These are phyloP conservation scores for Glaucopsyche alexis DNA, from an alignment of 2,888 invertebrate species.

Conservation along the genomic window DNA sequence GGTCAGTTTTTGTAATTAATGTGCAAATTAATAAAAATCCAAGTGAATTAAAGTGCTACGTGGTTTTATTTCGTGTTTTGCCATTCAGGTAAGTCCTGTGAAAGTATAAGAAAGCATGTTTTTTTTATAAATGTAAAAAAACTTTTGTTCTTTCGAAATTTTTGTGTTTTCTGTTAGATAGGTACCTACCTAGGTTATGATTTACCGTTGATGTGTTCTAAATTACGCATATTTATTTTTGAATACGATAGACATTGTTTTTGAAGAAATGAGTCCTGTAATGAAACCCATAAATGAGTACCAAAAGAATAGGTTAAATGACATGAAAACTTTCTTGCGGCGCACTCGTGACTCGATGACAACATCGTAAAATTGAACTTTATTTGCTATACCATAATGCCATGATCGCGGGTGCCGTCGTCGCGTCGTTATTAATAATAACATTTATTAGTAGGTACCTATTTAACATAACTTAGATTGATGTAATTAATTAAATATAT, in stretches of 20 bases:
- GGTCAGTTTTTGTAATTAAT: slow-evolving; percentile 25
- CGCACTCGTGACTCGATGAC: too few relatives aligned
- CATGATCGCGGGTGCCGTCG: too few relatives aligned
- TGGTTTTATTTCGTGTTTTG: slow-evolving; percentile 27
- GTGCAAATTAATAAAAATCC: slow-evolving; percentile 30
- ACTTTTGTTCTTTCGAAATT: slow-evolving; percentile 25
- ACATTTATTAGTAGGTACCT: too few relatives aligned
- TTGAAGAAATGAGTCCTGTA: slow-evolving; percentile 25
- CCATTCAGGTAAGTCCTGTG: slow-evolving; percentile 28
- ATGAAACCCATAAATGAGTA: slow-evolving; percentile 23
- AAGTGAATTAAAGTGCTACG: slow-evolving; percentile 30
- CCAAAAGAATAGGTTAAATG: too few relatives aligned
- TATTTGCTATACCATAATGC: too few relatives aligned
- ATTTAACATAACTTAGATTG: too few relatives aligned
- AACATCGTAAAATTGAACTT: too few relatives aligned
- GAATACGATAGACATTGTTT: slow-evolving; percentile 29
- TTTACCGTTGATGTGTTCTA: slow-evolving; percentile 27
- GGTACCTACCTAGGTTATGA: too few relatives aligned
- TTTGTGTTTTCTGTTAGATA: too few relatives aligned
- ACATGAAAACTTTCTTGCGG: too few relatives aligned
- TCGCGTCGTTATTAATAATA: too few relatives aligned
- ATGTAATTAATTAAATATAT: too few relatives aligned
- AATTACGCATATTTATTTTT: slow-evolving; percentile 28
- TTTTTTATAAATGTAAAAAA: slow-evolving; percentile 29
- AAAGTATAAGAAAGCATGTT: slow-evolving; percentile 22